phyloP scores from a whole-genome alignment of 2,797 vertebrate genomes.

The Melanogrammus aeglefinus region DNA sequence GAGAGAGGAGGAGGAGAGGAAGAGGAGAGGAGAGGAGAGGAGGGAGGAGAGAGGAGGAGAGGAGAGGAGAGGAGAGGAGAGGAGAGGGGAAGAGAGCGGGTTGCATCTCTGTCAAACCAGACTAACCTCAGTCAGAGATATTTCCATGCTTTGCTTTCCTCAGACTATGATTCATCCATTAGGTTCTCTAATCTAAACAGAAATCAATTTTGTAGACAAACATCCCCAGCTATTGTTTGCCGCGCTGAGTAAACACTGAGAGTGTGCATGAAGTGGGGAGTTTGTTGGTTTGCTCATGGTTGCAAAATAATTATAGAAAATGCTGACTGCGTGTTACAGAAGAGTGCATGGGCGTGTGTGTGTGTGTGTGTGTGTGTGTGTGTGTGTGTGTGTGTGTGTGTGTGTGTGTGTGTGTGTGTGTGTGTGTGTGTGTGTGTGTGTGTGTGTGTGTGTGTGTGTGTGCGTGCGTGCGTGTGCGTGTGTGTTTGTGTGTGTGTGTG shows the following conservation, averaged over 20 bases:
- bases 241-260: background rate
- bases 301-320: background rate
- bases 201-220: background rate
- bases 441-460: too few relatives aligned
- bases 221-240: slow-evolving; percentile 4
- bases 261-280: background rate
- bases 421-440: too few relatives aligned
- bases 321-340: background rate
- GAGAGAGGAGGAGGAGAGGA: too few relatives aligned
- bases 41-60: too few relatives aligned
- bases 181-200: background rate
- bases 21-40: too few relatives aligned
- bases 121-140: background rate
- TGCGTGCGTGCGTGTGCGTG: too few relatives aligned
- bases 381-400: too few relatives aligned
- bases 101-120: background rate
- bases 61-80: background rate
- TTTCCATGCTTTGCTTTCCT: background rate
- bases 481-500: too few relatives aligned
- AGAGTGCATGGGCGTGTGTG: background rate
- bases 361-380: too few relatives aligned
- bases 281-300: background rate
- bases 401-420: too few relatives aligned
- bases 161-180: background rate
- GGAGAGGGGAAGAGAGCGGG: background rate